phyloP scores from a whole-genome alignment of 53 echinoderm and acorn worm genomes.

The Temnopleurus reevesii region DNA sequence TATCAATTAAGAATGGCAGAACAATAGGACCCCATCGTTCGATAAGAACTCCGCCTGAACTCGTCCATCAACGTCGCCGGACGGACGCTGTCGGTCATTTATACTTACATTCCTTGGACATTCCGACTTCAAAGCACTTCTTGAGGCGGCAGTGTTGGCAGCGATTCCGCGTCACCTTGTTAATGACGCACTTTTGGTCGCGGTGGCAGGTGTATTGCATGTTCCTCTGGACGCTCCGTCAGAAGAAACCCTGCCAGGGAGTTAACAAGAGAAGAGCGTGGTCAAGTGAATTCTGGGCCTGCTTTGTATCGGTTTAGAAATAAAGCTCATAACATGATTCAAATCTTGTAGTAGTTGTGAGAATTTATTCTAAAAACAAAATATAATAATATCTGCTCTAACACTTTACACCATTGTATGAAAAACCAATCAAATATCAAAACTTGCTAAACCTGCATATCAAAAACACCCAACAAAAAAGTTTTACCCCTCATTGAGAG shows the following conservation, averaged over 20 bases:
- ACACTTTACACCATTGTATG: no score
- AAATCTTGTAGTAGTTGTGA: no score
- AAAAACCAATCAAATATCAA: no score
- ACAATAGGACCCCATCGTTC: neutral
- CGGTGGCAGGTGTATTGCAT: slow-evolving; percentile 99
- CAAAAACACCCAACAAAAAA: no score
- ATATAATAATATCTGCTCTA: no score
- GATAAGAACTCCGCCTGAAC: neutral
- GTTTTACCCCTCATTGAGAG: no score
- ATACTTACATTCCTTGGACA: slow-evolving; percentile 99
- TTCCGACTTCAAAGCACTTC: slow-evolving; percentile 99
- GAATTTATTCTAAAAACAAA: no score
- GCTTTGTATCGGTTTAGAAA: neutral
- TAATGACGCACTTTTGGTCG: slow-evolving; percentile 97
- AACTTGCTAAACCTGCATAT: no score
- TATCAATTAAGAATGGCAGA: slow-evolving; percentile 22
- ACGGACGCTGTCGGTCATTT: slow-evolving; percentile 18
- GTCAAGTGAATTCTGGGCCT: no score
- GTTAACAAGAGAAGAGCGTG: neutral
- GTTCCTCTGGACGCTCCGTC: slow-evolving; percentile 98
- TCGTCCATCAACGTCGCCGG: neutral
- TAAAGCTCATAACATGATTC: neutral
- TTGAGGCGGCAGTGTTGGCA: slow-evolving; percentile 99
- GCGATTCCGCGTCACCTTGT: slow-evolving; percentile 98
- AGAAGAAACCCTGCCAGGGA: slow-evolving; percentile 90